Conservation (phyloP, 1,140 invertebrate species). For the Danaus melanippus region DNA sequence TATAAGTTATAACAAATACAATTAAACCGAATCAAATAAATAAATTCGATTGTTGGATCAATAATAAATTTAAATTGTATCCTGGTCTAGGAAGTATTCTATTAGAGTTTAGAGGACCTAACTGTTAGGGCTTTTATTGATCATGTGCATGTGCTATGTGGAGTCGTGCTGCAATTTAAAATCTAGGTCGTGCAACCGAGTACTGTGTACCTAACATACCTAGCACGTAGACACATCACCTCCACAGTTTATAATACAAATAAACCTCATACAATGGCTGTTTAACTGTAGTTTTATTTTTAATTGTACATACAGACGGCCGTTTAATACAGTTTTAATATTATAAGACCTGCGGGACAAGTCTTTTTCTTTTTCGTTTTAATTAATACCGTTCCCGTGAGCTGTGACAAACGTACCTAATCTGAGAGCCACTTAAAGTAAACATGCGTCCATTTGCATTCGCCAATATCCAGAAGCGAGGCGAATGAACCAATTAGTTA, state of each 20-base stretch:
- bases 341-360: neutral
- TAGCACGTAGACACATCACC: slow-evolving; percentile 1
- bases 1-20: too few species aligned
- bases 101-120: neutral
- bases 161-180: slow-evolving; percentile 19
- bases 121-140: slow-evolving; percentile 19
- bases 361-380: slow-evolving; percentile 6
- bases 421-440: slow-evolving; percentile 23
- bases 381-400: slow-evolving; percentile 16
- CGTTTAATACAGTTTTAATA: slow-evolving; percentile 1
- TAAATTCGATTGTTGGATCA: too few species aligned
- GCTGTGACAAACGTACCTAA: slow-evolving; percentile 25
- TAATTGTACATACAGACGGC: slow-evolving; percentile 1
- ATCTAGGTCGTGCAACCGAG: slow-evolving; percentile 23
- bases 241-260: neutral
- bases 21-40: too few species aligned
- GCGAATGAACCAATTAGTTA: slow-evolving; percentile 29
- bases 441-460: slow-evolving; percentile 23
- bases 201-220: slow-evolving; percentile 1
- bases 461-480: slow-evolving; percentile 23
- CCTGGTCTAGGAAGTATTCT: too few species aligned
- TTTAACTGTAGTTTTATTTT: slow-evolving; percentile 3
- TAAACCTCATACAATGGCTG: slow-evolving; percentile 6
- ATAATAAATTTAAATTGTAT: too few species aligned
- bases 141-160: slow-evolving; percentile 15